Evolutionary conservation across 2,888 invertebrate genomes (phyloP).

Genomic region (Thecophora atra): DNA sequence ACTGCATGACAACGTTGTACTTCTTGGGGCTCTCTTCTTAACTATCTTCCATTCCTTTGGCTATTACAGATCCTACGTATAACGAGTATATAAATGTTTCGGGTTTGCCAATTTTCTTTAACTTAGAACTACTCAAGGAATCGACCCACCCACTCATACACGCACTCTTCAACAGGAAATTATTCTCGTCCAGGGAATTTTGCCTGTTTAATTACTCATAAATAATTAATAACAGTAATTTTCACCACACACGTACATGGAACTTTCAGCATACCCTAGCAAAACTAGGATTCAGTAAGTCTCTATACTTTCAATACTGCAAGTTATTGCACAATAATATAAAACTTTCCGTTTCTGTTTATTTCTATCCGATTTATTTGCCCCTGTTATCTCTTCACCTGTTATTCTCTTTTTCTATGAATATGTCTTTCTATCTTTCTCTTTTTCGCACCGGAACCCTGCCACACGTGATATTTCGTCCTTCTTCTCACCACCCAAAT

Average conservation of each 20-base stretch:
- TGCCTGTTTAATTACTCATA: constrained; percentile 3
- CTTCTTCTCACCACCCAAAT: too few species aligned
- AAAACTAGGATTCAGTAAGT: neutral
- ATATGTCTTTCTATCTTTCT: constrained; percentile 35
- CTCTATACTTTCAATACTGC: constrained; percentile 2
- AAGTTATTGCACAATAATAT: too few species aligned
- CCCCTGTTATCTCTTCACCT: neutral
- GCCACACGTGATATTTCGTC: constrained; percentile 11
- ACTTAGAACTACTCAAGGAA: neutral
- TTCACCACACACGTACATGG: constrained; percentile 9
- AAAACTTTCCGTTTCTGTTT: too few species aligned
- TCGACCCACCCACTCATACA: neutral
- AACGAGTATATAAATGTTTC: neutral
- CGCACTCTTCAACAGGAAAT: constrained; percentile 30
- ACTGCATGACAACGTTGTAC: constrained; percentile 29
- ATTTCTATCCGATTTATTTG: neutral
- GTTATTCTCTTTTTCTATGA: neutral
- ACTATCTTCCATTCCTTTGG: constrained; percentile 40
- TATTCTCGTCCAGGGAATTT: constrained; percentile 12
- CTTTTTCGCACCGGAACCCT: neutral
- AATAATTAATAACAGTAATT: too few species aligned
- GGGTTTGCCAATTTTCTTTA: too few species aligned
- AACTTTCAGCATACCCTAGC: constrained; percentile 3
- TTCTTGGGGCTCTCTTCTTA: constrained; percentile 48
- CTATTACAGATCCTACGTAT: neutral